Evolutionary conservation across 2,797 vertebrate genomes (phyloP).

Genomic region (Glyptemys insculpta): DNA sequence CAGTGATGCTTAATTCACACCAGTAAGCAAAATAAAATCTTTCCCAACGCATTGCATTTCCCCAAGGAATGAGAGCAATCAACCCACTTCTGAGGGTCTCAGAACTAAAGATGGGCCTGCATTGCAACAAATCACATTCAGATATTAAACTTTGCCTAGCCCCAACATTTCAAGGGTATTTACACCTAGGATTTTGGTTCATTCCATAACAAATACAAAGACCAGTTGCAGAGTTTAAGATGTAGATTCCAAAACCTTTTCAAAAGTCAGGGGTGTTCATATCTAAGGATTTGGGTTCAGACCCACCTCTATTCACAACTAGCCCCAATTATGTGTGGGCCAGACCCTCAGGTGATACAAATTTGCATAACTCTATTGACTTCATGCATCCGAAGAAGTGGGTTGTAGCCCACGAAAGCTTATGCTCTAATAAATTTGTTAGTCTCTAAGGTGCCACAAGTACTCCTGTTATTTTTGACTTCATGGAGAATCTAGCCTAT

Average conservation of each 20-base stretch:
- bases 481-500: neutral
- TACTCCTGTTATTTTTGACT: too few relatives aligned
- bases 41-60: neutral
- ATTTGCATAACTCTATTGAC: neutral
- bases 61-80: neutral
- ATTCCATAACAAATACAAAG: neutral
- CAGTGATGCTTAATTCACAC: constrained; percentile 42
- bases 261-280: too few relatives aligned
- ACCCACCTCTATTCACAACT: neutral
- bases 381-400: too few relatives aligned
- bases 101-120: neutral
- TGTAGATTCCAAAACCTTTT: neutral
- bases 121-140: neutral
- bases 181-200: neutral
- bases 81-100: neutral
- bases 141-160: neutral
- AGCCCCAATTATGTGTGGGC: too few relatives aligned
- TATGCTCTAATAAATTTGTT: too few relatives aligned
- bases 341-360: neutral
- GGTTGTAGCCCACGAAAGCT: too few relatives aligned
- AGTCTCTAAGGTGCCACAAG: too few relatives aligned
- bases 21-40: constrained; percentile 14
- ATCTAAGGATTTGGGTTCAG: neutral
- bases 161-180: neutral
- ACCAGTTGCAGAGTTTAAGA: neutral